These are phyloP conservation scores for Diploscapter pachys DNA, from an alignment of 1,140 invertebrate genomes.

Conservation along the genomic window DNA sequence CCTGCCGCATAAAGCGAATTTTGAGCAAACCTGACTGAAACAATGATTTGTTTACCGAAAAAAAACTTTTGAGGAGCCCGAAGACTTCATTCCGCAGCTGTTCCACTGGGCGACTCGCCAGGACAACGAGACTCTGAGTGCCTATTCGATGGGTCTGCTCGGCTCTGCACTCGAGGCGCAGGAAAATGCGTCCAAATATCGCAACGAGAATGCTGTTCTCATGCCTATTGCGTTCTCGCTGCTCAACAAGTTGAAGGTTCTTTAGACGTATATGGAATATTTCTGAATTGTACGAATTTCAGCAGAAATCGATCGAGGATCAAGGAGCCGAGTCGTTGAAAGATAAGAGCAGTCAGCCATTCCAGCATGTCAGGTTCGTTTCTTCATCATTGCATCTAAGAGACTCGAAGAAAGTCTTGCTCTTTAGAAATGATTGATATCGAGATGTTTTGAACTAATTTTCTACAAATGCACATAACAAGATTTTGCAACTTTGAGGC, in stretches of 20 bases:
- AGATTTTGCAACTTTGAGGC: no score
- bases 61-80: conserved; percentile 78
- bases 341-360: no score
- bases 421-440: no score
- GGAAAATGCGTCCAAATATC: conserved; percentile 76
- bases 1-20: no score
- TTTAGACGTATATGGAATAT: not conserved
- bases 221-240: conserved; percentile 57
- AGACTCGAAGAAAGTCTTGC: no score
- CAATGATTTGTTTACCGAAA: not conserved
- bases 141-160: conserved; percentile 86
- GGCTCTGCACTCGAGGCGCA: conserved; percentile 93
- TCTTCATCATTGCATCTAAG: no score
- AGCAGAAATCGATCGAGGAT: not conserved
- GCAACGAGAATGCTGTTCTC: conserved; percentile 57
- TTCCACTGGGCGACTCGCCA: conserved; percentile 9
- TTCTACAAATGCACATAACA: no score
- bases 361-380: no score
- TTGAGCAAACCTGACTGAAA: no score
- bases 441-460: no score
- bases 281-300: not conserved
- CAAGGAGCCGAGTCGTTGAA: not conserved
- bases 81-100: conserved; percentile 22
- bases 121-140: conserved; percentile 67
- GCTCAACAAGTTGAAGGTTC: conserved; percentile 61